phyloP scores from a whole-genome alignment of 1,140 invertebrate genomes.

The Formica selysi region DNA sequence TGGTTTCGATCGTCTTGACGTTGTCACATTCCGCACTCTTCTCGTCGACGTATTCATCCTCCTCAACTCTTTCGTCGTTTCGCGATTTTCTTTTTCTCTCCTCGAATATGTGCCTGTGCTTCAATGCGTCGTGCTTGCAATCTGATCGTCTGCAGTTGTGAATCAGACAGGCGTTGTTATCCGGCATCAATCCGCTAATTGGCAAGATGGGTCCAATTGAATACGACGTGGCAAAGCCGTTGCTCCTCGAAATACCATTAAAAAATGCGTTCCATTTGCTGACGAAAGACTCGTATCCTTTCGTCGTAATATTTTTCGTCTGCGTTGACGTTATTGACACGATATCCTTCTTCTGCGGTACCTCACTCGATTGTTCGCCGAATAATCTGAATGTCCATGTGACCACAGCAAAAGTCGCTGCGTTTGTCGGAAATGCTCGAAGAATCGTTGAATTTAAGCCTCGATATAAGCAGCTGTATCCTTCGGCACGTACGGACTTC shows the following conservation, averaged over 20 bases:
- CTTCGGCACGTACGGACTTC: slow-evolving; percentile 90
- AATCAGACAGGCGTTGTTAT: not conserved
- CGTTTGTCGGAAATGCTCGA: slow-evolving; percentile 97
- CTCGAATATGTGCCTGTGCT: not conserved
- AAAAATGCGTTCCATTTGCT: slow-evolving; percentile 53
- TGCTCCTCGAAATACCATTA: not conserved
- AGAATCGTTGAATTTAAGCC: slow-evolving; percentile 93
- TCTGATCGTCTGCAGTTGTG: not conserved
- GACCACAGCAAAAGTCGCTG: slow-evolving; percentile 95
- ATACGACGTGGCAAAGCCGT: not conserved
- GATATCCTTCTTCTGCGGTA: not conserved
- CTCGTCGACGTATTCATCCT: not conserved
- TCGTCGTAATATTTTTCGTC: not conserved
- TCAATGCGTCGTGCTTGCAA: not conserved
- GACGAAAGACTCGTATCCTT: slow-evolving; percentile 5
- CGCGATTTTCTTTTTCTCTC: not conserved
- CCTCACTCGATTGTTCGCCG: slow-evolving; percentile 26
- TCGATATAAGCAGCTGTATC: slow-evolving; percentile 89
- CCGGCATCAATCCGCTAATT: not conserved
- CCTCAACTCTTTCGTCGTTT: not conserved
- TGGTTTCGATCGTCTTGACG: not conserved
- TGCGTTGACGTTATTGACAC: not conserved
- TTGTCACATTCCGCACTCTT: slow-evolving; percentile 15
- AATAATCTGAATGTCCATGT: slow-evolving; percentile 89
- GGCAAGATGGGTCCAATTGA: slow-evolving; percentile 17